Conservation (phyloP, 2,797 vertebrate genomes). For the Apogon talboti region DNA sequence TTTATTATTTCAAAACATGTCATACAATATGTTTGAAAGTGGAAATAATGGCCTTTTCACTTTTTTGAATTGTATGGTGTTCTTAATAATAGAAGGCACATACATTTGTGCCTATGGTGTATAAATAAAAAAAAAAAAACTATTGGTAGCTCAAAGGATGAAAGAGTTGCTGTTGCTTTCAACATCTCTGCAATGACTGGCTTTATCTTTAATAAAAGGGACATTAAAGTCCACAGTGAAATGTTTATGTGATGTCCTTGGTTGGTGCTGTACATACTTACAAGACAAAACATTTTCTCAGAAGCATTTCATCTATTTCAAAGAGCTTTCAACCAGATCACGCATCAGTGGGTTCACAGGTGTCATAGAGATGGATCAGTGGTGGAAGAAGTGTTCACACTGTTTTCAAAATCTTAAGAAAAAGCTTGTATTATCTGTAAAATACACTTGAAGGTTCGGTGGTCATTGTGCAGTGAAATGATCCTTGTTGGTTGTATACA, state of each 20-base stretch:
- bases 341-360: background rate
- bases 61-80: constrained; percentile 23
- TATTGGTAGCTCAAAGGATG: constrained; percentile 26
- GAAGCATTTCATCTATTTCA: background rate
- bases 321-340: background rate
- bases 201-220: constrained; percentile 57
- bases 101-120: constrained; percentile 46
- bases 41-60: constrained; percentile 25
- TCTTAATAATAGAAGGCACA: constrained; percentile 28
- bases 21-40: constrained; percentile 32
- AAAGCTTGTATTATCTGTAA: too few species aligned
- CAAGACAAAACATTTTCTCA: background rate
- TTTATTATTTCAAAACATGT: constrained; percentile 53
- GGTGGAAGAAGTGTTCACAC: background rate
- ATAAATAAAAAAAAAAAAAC: constrained; percentile 21
- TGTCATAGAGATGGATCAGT: background rate
- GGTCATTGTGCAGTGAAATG: too few species aligned
- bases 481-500: too few species aligned
- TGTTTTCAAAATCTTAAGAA: too few species aligned
- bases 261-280: background rate
- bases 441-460: too few species aligned
- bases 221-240: constrained; percentile 33
- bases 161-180: constrained; percentile 45
- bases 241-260: constrained; percentile 36
- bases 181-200: constrained; percentile 35